Conservation (phyloP, 2,888 invertebrate genomes). For the Neelides folsomi region DNA sequence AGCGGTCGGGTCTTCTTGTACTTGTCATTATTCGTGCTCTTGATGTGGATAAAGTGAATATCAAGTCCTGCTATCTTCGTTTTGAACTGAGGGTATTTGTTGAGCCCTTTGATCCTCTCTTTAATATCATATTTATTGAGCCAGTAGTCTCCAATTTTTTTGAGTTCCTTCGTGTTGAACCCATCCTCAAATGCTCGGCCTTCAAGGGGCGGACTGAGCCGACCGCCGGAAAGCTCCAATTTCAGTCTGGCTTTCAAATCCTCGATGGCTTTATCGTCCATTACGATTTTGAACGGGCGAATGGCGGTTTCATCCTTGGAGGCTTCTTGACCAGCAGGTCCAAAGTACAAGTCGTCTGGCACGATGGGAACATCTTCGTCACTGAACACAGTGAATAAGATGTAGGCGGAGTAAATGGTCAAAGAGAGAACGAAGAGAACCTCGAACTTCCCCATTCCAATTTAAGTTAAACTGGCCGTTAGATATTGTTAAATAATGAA, state of each 20-base stretch:
- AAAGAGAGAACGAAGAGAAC: not conserved
- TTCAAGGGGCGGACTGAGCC: constrained; percentile 36
- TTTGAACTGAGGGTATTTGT: constrained; percentile 56
- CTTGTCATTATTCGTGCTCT: constrained; percentile 38
- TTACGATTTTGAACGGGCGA: constrained; percentile 48
- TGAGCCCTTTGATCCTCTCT: constrained; percentile 53
- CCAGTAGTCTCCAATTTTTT: constrained; percentile 63
- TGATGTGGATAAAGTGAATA: constrained; percentile 60
- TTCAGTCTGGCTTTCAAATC: constrained; percentile 47
- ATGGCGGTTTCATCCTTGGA: constrained; percentile 43
- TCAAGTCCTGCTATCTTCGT: constrained; percentile 62
- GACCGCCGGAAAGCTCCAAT: constrained; percentile 41
- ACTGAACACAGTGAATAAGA: constrained; percentile 5
- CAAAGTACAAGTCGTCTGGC: constrained; percentile 6
- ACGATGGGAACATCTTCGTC: constrained; percentile 8
- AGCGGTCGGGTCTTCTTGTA: not conserved
- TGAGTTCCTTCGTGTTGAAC: constrained; percentile 56
- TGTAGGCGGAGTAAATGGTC: constrained; percentile 1
- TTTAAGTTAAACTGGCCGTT: too few species aligned
- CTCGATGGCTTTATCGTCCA: constrained; percentile 45
- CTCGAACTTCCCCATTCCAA: not conserved
- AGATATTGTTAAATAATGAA: too few species aligned
- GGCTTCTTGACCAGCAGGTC: too few species aligned
- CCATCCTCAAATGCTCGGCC: constrained; percentile 64
- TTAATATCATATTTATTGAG: constrained; percentile 56